Percentiles rank a stretch among this genome's conserved stretches.
phyloP scores from a whole-genome alignment of 35 echinoderm and acorn worm genomes.

The Ophioderma brevispina region DNA sequence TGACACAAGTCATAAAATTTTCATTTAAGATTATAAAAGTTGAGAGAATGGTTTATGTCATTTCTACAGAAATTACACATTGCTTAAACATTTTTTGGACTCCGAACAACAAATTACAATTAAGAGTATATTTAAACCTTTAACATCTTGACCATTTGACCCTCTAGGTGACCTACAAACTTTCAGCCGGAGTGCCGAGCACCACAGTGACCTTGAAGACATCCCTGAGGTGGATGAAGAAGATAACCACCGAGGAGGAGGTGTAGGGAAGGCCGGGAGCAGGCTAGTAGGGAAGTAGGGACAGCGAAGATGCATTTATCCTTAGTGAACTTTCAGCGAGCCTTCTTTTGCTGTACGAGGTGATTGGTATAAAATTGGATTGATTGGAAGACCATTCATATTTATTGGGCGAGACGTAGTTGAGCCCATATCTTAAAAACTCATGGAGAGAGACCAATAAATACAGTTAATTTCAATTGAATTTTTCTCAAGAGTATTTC shows the following conservation, averaged over 20 bases:
- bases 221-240: conserved; percentile 95
- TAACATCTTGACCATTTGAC: background rate
- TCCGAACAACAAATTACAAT: no score
- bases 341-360: conserved; percentile 66
- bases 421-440: no score
- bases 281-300: background rate
- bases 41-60: no score
- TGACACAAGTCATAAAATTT: no score
- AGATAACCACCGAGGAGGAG: conserved; percentile 25
- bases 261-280: background rate
- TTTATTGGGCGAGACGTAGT: no score
- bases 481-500: no score
- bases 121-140: no score
- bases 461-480: no score
- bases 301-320: conserved; percentile 38
- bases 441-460: no score
- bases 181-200: conserved; percentile 69
- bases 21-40: no score
- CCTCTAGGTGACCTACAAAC: conserved; percentile 58
- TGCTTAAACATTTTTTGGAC: no score
- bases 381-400: background rate
- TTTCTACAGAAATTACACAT: no score
- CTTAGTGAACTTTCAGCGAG: conserved; percentile 90
- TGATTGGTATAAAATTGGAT: background rate
- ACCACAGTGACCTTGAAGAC: conserved; percentile 95